Evolutionary conservation across 2,113 vertebrate genomes (phyloP).

Genomic region (Brachyhypopomus occidentalis): DNA sequence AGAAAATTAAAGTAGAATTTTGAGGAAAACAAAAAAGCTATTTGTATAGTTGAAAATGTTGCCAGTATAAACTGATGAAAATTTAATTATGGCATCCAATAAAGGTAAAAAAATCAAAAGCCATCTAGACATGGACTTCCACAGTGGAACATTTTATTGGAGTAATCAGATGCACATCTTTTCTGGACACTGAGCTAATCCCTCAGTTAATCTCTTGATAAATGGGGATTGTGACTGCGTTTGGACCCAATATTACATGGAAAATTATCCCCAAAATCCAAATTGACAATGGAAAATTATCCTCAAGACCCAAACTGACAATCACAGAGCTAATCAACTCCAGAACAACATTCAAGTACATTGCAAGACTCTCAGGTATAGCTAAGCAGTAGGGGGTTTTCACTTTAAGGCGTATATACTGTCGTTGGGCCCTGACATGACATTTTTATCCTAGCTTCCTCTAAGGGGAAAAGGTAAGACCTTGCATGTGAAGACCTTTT

Average conservation of each 20-base stretch:
- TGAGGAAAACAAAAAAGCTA: slow-evolving; percentile 23
- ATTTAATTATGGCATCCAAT: slow-evolving; percentile 49
- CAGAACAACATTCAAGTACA: not conserved
- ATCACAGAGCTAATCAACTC: not conserved
- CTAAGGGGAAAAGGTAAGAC: not conserved
- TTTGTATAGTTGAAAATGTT: slow-evolving; percentile 45
- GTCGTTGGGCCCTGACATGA: not conserved
- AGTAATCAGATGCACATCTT: slow-evolving; percentile 37
- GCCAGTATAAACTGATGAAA: slow-evolving; percentile 55
- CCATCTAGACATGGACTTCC: not conserved
- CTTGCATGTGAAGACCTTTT: not conserved
- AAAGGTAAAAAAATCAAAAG: slow-evolving; percentile 44
- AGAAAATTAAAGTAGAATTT: slow-evolving; percentile 50
- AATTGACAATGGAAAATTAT: not conserved
- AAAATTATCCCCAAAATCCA: not conserved
- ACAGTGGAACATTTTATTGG: slow-evolving; percentile 35
- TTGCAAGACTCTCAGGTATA: not conserved
- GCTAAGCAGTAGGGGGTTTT: not conserved
- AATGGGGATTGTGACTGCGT: not conserved
- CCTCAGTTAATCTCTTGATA: slow-evolving; percentile 4
- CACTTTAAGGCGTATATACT: not conserved
- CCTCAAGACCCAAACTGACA: not conserved
- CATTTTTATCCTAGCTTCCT: not conserved
- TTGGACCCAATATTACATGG: not conserved
- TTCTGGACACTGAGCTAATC: slow-evolving; percentile 9